Conservation (phyloP, 2,797 vertebrate species). For the Ctenochaetus hawaiiensis region DNA sequence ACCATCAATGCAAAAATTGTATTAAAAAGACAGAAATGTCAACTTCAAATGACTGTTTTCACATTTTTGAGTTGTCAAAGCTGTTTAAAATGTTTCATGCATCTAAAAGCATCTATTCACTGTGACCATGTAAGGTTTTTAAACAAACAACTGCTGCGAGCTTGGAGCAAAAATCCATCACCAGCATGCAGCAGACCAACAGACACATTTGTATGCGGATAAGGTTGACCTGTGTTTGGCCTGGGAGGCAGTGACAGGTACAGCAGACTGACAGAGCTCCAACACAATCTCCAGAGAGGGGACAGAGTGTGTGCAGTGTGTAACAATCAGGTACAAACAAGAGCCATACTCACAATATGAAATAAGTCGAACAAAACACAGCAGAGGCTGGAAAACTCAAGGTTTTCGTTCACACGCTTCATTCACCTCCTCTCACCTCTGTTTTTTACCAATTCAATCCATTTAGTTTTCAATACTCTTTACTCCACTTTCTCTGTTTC, state of each 20-base stretch:
- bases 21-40: not conserved
- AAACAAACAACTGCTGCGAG: not conserved
- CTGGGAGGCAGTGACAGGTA: not conserved
- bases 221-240: slow-evolving; percentile 1
- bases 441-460: not conserved
- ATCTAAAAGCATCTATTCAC: no score
- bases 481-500: not conserved
- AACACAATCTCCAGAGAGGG: not conserved
- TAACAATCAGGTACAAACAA: not conserved
- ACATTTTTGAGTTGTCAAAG: not conserved
- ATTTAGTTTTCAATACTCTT: slow-evolving; percentile 16
- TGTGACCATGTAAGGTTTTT: no score
- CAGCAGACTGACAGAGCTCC: not conserved
- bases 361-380: not conserved
- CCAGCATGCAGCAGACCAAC: not conserved
- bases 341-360: not conserved
- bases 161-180: not conserved
- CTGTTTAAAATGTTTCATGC: not conserved
- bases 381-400: not conserved
- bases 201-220: slow-evolving; percentile 22
- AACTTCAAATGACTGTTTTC: not conserved
- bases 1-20: no score
- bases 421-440: slow-evolving; percentile 12
- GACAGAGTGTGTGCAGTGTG: not conserved
- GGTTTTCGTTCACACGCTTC: not conserved